Evolutionary conservation across 2,797 vertebrate species (phyloP).

Genomic region (Bradypus variegatus): DNA sequence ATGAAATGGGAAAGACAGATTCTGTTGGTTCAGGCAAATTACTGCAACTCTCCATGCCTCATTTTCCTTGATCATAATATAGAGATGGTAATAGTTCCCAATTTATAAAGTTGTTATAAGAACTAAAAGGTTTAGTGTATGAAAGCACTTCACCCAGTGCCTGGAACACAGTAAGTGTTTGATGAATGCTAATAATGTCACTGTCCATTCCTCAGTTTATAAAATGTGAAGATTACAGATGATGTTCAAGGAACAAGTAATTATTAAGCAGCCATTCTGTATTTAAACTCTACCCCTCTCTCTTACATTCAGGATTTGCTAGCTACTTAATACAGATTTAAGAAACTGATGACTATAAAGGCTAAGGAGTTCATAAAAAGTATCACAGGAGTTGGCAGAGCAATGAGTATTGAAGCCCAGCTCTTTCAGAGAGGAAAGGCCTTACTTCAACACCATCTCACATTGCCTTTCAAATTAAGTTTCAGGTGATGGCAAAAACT

Average conservation of each 20-base stretch:
- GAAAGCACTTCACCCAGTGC: neutral
- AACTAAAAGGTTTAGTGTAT: slow-evolving; percentile 9
- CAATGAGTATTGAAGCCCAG: neutral
- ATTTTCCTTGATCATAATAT: slow-evolving; percentile 11
- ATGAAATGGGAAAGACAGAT: neutral
- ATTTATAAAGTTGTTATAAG: slow-evolving; percentile 32
- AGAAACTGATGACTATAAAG: neutral
- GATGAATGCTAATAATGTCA: slow-evolving; percentile 6
- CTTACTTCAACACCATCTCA: neutral
- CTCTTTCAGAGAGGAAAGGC: neutral
- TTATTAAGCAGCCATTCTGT: neutral
- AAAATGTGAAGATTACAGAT: slow-evolving; percentile 31
- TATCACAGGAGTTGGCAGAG: neutral
- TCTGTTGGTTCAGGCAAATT: neutral
- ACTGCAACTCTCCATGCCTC: neutral
- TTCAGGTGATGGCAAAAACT: neutral
- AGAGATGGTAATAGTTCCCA: neutral
- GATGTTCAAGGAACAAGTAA: slow-evolving; percentile 12
- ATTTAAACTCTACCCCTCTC: neutral
- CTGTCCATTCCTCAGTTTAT: slow-evolving; percentile 31
- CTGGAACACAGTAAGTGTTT: slow-evolving; percentile 27
- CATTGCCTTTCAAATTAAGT: neutral
- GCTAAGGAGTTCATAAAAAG: neutral
- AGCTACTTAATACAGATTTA: slow-evolving; percentile 10
- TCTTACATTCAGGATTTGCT: slow-evolving; percentile 16